These are phyloP conservation scores for Platichthys flesus DNA, from an alignment of 2,113 vertebrate genomes.

Conservation along the genomic window DNA sequence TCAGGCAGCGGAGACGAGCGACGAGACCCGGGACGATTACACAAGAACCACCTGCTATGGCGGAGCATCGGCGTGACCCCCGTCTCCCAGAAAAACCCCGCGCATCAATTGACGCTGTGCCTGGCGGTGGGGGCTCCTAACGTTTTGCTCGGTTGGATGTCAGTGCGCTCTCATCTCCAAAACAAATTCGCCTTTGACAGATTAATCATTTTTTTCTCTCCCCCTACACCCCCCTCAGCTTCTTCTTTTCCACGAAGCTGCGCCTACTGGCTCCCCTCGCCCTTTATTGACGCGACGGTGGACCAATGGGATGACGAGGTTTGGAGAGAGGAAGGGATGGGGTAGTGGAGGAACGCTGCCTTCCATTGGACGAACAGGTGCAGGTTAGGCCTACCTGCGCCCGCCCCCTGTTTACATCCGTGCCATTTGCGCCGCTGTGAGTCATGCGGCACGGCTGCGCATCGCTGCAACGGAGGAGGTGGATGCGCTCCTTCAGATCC, in stretches of 20 bases:
- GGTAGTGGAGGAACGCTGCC: neutral
- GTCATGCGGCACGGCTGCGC: constrained; percentile 81
- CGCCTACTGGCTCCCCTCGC: constrained; percentile 42
- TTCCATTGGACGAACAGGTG: constrained; percentile 50
- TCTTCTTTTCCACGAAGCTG: constrained; percentile 32
- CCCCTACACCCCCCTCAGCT: constrained; percentile 10
- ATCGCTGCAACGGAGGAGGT: constrained; percentile 63
- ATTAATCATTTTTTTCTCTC: constrained; percentile 69
- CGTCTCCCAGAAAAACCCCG: neutral
- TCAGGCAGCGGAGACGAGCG: constrained; percentile 55
- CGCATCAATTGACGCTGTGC: constrained; percentile 26
- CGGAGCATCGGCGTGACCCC: constrained; percentile 40
- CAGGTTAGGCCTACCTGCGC: constrained; percentile 68
- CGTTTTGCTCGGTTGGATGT: constrained; percentile 51
- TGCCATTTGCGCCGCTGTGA: constrained; percentile 67
- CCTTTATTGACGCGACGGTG: constrained; percentile 43
- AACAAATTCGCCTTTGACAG: constrained; percentile 73
- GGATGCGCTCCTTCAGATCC: constrained; percentile 52
- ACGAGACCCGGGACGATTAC: constrained; percentile 47
- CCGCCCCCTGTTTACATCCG: constrained; percentile 81
- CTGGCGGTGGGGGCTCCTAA: constrained; percentile 4
- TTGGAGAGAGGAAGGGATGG: neutral
- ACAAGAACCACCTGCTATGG: constrained; percentile 60
- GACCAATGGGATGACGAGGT: constrained; percentile 63
- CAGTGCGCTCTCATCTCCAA: constrained; percentile 52